A percentile compares a stretch with the other conserved stretches of the same genome.
phyloP scores from a whole-genome alignment of 2,888 invertebrate species.

The Laothoe populi region DNA sequence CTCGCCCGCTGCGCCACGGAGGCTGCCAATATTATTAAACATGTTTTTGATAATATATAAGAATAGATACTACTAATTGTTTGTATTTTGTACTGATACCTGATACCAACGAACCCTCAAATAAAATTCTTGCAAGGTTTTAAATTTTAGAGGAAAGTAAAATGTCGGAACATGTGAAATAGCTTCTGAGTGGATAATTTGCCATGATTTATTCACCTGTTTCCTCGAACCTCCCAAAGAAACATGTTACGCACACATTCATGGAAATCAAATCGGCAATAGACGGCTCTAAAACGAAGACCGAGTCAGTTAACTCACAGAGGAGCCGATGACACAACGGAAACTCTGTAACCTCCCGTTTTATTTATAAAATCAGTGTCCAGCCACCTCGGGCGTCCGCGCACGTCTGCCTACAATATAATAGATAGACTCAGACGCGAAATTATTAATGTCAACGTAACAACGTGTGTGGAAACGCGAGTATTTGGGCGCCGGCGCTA shows the following conservation, averaged over 20 bases:
- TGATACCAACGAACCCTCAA: not conserved
- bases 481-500: constrained; percentile 64
- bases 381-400: constrained; percentile 62
- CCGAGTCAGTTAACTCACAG: constrained; percentile 38
- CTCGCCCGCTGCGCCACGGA: too few species aligned
- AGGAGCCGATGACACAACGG: constrained; percentile 67
- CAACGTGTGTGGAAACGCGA: constrained; percentile 33
- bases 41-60: too few species aligned
- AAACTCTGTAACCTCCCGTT: constrained; percentile 60
- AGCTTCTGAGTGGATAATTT: constrained; percentile 6
- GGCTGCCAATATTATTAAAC: too few species aligned
- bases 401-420: constrained; percentile 58
- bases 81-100: too few species aligned
- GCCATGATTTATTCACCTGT: constrained; percentile 15
- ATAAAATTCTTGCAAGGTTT: not conserved
- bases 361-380: constrained; percentile 81
- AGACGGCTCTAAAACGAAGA: constrained; percentile 23
- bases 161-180: not conserved
- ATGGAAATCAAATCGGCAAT: constrained; percentile 43
- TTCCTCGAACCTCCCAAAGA: constrained; percentile 29
- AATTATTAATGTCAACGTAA: constrained; percentile 54
- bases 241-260: constrained; percentile 44
- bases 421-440: constrained; percentile 43
- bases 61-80: too few species aligned
- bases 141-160: not conserved